Percentiles rank a stretch among this genome's conserved stretches.
Evolutionary conservation across 1,140 invertebrate species (phyloP).

Genomic region (Aphis gossypii): DNA sequence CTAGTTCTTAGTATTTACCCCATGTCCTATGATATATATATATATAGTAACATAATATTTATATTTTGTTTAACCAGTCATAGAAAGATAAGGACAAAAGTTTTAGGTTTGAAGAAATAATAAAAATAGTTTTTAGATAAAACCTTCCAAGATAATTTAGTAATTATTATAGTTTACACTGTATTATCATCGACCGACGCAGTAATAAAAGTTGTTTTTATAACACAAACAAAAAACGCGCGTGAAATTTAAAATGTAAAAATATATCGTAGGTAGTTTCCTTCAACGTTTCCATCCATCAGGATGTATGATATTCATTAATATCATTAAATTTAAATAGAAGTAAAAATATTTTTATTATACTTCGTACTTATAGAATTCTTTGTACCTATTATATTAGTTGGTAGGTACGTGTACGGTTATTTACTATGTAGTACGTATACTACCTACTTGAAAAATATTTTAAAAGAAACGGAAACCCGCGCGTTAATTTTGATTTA

Average conservation of each 20-base stretch:
- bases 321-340: neutral
- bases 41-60: neutral
- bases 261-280: neutral
- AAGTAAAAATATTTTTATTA: slow-evolving; percentile 12
- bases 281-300: neutral
- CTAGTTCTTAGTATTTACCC: neutral
- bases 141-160: neutral
- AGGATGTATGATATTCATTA: neutral
- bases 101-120: neutral
- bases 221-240: slow-evolving; percentile 10
- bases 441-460: neutral
- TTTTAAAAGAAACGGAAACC: neutral
- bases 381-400: neutral
- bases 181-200: neutral
- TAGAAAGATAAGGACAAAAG: no score
- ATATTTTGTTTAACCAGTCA: neutral
- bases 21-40: neutral
- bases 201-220: slow-evolving; percentile 13
- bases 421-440: neutral
- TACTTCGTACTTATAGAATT: slow-evolving; percentile 4
- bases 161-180: neutral
- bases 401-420: no score
- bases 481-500: neutral
- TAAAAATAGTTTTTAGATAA: neutral
- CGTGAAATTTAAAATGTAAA: neutral